Conservation (phyloP, 2,797 vertebrate species). For the Tenualosa ilisha region DNA sequence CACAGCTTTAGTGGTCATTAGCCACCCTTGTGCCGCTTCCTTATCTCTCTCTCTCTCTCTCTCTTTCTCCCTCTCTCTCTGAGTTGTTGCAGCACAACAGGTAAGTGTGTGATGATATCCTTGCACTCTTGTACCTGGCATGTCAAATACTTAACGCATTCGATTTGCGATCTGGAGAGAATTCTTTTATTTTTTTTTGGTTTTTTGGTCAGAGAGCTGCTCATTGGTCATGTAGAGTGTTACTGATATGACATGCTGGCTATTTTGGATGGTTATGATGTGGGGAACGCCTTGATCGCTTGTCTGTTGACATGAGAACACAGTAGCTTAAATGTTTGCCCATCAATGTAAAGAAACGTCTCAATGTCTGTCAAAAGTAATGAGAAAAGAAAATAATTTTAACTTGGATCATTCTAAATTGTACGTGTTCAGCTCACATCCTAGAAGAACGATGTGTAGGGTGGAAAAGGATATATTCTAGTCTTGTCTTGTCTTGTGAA, state of each 20-base stretch:
- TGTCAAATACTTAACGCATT: slow-evolving; percentile 3
- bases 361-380: neutral
- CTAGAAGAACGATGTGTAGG: neutral
- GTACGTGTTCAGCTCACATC: neutral
- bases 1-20: slow-evolving; percentile 43
- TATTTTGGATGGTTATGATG: neutral
- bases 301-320: neutral
- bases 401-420: neutral
- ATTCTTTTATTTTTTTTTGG: neutral
- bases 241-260: neutral
- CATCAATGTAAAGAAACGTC: neutral
- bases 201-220: neutral
- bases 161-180: neutral
- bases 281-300: slow-evolving; percentile 4
- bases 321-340: neutral
- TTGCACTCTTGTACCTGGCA: neutral
- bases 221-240: neutral
- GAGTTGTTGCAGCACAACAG: slow-evolving; percentile 57
- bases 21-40: slow-evolving; percentile 40
- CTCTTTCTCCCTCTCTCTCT: slow-evolving; percentile 5
- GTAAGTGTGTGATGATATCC: slow-evolving; percentile 51
- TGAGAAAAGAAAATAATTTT: neutral
- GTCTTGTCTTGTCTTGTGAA: neutral
- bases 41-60: neutral
- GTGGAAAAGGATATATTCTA: neutral